phyloP scores from a whole-genome alignment of 2,797 vertebrate species.

The Danionella dracula region DNA sequence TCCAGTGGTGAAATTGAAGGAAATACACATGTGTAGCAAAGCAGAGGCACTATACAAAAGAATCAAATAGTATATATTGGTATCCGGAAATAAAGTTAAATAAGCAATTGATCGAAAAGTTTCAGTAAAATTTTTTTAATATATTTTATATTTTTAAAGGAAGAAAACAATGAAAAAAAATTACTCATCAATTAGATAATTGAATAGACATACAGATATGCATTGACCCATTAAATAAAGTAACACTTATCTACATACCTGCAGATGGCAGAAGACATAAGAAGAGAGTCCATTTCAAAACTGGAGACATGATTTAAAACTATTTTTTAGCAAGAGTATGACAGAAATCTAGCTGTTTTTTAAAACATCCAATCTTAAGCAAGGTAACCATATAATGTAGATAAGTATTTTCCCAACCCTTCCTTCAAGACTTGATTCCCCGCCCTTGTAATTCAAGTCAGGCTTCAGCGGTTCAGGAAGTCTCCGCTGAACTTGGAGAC shows the following conservation, averaged over 20 bases:
- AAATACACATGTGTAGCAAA: slow-evolving; percentile 75
- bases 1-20: slow-evolving; percentile 68
- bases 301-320: not conserved
- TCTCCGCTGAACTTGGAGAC: not conserved
- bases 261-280: slow-evolving; percentile 16
- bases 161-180: no score
- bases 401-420: not conserved
- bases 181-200: no score
- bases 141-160: no score
- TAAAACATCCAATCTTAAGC: not conserved
- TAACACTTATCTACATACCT: slow-evolving; percentile 22
- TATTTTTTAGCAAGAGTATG: not conserved
- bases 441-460: slow-evolving; percentile 14
- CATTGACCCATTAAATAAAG: no score
- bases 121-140: no score
- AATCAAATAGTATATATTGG: not conserved
- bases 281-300: not conserved
- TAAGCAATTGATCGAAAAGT: no score
- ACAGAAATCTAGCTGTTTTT: not conserved
- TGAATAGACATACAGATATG: no score
- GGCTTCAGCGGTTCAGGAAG: not conserved
- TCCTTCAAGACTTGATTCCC: not conserved
- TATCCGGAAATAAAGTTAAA: not conserved
- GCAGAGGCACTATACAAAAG: slow-evolving; percentile 54
- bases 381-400: not conserved